phyloP scores from a whole-genome alignment of 1,140 invertebrate species.

The Agraylea sexmaculata region DNA sequence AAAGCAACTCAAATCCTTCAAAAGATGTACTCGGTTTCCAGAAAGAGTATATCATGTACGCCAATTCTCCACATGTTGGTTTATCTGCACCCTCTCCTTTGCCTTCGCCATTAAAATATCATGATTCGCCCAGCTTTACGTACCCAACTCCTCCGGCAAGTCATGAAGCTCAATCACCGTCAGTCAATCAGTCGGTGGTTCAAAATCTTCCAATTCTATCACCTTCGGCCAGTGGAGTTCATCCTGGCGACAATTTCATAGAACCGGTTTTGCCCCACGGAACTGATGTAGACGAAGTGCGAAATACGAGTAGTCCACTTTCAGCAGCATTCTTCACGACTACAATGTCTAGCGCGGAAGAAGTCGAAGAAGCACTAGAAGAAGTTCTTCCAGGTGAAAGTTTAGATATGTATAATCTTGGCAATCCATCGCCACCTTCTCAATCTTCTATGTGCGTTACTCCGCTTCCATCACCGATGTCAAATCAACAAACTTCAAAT shows the following conservation, averaged over 20 bases:
- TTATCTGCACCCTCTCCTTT: conserved; percentile 45
- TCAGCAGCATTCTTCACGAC: conserved; percentile 74
- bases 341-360: conserved; percentile 73
- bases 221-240: conserved; percentile 30
- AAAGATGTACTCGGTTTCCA: conserved; percentile 21
- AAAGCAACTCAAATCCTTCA: conserved; percentile 23
- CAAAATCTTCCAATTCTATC: conserved; percentile 32
- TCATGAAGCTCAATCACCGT: conserved; percentile 60
- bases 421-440: conserved; percentile 51
- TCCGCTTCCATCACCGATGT: conserved; percentile 46
- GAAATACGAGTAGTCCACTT: conserved; percentile 55
- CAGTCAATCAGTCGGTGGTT: conserved; percentile 30
- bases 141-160: conserved; percentile 76
- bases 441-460: conserved; percentile 46
- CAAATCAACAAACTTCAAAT: conserved; percentile 37
- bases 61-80: conserved; percentile 37
- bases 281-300: conserved; percentile 42
- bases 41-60: conserved; percentile 28
- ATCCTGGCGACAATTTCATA: conserved; percentile 34
- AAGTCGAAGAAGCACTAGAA: conserved; percentile 68
- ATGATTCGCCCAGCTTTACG: conserved; percentile 47
- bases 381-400: conserved; percentile 69
- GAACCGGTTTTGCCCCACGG: conserved; percentile 16
- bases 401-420: conserved; percentile 48
- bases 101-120: conserved; percentile 46